Evolutionary conservation across 2,888 invertebrate species (phyloP), one percentile per base, ranked within the genome.

Genomic region (Punctoribates punctum): DNA sequence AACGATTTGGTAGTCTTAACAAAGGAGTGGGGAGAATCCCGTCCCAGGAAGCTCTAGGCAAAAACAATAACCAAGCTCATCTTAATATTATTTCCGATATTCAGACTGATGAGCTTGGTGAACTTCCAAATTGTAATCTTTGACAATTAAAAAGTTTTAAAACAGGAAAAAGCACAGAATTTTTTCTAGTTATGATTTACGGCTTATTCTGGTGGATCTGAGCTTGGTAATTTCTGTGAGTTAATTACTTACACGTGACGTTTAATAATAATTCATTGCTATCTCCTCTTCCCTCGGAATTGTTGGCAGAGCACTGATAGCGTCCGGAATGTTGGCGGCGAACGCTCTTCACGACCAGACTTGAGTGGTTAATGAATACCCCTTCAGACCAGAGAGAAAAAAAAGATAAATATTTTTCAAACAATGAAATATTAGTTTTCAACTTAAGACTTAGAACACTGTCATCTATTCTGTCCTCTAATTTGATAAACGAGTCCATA

Each of bases 271-370:
- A 20, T 17, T 42, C 74, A 72, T 77, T 74, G 25, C 62, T 62
- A n/a, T 42, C 25, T 23, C 38, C 34, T 27, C 25, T 23, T 20
- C 77, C 77, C 48, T 75, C 75, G 9, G 62, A 48, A 60, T 77
- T 77, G 46, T 25, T 70, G 2, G 77, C 77, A n/a, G 46, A 54
- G 34, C 77, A 77, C 29, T 77, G 77, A 62, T 77, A 77, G 5
- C 74, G 74, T 23, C 77, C 77, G 23, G 34, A 54, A 60, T 77
- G 60, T 13, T 65, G 29, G 2, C 62, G 4, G n/a, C 62, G 62
- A 11, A 34, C 62, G 15, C 62, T 65, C 25, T 65, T 65, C 25
- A 65, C n/a, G 1, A 27, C 62, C 1, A 65, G 62, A 65, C 62
- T 65, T 9, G 62, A 65, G n/a, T 65, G 27, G 25, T 65, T 65